A percentile compares a stretch with the other conserved stretches of the same genome.
Conservation (phyloP, 2,113 vertebrate species). For the Glaucidium brasilianum region DNA sequence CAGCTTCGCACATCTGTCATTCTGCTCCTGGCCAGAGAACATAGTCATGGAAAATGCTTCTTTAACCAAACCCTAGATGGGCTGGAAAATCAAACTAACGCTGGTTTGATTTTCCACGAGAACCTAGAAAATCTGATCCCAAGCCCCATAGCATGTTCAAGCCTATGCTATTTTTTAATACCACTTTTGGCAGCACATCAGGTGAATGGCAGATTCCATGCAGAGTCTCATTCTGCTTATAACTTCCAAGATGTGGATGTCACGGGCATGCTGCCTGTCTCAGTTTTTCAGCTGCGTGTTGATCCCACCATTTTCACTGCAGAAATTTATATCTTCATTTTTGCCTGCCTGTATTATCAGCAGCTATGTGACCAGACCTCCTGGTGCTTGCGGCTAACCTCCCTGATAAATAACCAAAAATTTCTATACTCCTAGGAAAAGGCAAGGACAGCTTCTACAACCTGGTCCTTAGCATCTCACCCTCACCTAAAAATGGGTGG, state of each 20-base stretch:
- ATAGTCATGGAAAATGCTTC: slow-evolving; percentile 16
- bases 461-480: neutral
- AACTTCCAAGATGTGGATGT: neutral
- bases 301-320: neutral
- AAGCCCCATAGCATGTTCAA: neutral
- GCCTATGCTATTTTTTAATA: neutral
- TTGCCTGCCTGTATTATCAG: neutral
- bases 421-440: neutral
- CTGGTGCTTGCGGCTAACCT: neutral
- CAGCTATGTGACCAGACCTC: neutral
- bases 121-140: slow-evolving; percentile 45
- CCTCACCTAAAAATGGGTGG: neutral
- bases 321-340: neutral
- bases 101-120: slow-evolving; percentile 34
- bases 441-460: neutral
- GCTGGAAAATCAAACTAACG: slow-evolving; percentile 45
- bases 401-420: neutral
- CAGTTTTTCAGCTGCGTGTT: neutral
- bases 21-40: slow-evolving; percentile 18
- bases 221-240: neutral
- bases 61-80: slow-evolving; percentile 32
- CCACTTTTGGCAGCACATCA: neutral
- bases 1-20: slow-evolving; percentile 26
- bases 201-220: slow-evolving; percentile 16
- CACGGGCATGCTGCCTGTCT: neutral